A percentile compares a stretch with the other conserved stretches of the same genome.
Evolutionary conservation across 2,888 invertebrate species (phyloP).

Genomic region (Melanophora roralis): DNA sequence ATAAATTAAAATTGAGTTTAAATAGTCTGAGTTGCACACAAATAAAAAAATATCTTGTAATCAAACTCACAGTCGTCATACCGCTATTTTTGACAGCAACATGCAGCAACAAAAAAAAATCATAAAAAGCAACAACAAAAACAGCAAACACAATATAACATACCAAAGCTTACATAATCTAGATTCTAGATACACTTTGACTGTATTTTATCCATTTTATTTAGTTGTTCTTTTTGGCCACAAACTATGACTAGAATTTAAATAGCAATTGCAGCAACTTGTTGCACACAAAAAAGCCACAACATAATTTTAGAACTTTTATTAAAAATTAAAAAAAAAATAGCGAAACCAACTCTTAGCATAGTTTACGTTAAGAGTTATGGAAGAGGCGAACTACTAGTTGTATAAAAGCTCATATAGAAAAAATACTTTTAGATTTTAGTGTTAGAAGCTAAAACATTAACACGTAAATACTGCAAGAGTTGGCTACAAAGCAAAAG

Average conservation of each 20-base stretch:
- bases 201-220: slow-evolving; percentile 50
- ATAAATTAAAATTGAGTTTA: slow-evolving; percentile 44
- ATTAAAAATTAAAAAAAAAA: not conserved
- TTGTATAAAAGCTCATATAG: not conserved
- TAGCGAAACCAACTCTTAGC: not conserved
- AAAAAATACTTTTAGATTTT: slow-evolving; percentile 5
- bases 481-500: slow-evolving; percentile 33
- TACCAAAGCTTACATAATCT: slow-evolving; percentile 50
- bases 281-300: not conserved
- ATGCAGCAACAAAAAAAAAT: slow-evolving; percentile 30
- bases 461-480: slow-evolving; percentile 40
- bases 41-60: slow-evolving; percentile 54
- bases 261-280: slow-evolving; percentile 37
- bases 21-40: slow-evolving; percentile 44
- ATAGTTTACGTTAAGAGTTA: slow-evolving; percentile 26
- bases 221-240: slow-evolving; percentile 24
- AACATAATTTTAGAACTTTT: slow-evolving; percentile 26
- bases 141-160: not conserved
- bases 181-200: slow-evolving; percentile 62
- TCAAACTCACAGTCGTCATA: slow-evolving; percentile 56
- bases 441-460: slow-evolving; percentile 46
- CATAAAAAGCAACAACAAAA: not conserved
- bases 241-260: slow-evolving; percentile 56
- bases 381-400: slow-evolving; percentile 28
- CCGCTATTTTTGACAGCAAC: slow-evolving; percentile 61